Evolutionary conservation across 1,140 invertebrate genomes (phyloP), one percentile per base, ranked within the genome.

Genomic region (Chionoecetes opilio): DNA sequence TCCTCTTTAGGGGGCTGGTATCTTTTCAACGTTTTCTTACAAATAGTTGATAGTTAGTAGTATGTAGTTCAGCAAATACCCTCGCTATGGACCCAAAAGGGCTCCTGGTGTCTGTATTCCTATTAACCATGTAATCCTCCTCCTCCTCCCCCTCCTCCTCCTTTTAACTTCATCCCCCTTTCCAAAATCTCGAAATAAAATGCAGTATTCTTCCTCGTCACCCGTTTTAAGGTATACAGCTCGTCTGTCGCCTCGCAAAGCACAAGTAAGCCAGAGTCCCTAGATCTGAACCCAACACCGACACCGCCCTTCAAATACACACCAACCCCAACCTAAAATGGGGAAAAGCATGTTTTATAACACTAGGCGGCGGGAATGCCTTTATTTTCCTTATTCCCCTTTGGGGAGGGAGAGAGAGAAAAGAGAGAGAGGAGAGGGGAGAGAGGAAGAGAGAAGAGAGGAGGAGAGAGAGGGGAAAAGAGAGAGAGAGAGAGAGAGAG

Each of bases 181-280:
- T 75, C n/a, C 63, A 75, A n/a, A 26, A 1, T 75, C 21, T 75
- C 63, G 6, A 75, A 75, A 75, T 75, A 75, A 26, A 53, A 53
- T 53, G 46, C 46, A 53, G 46, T 53, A n/a, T 75, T n/a, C 63
- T 75, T 75, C 63, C 63, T 75, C n/a, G 21, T 75, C 63, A 75
- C 63, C 63, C n/a, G 46, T n/a, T 75, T 75, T n/a, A 75, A 75
- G 63, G 6, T 17, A 75, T 75, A 21, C 21, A 26, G n/a, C 63
- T 11, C 9, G 21, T 26, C 63, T 75, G 63, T 75, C 63, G n/a
- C n/a, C n/a, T n/a, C n/a, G n/a, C n/a, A n/a, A n/a, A n/a, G n/a
- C n/a, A n/a, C n/a, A n/a, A n/a, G n/a, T n/a, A n/a, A n/a, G n/a
- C n/a, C n/a, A n/a, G n/a, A n/a, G n/a, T n/a, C n/a, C n/a, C n/a